These are phyloP conservation scores for Calvadosia cruxmelitensis DNA, from an alignment of 30 jellyfish, hydroid and myxozoan species.

Conservation along the genomic window DNA sequence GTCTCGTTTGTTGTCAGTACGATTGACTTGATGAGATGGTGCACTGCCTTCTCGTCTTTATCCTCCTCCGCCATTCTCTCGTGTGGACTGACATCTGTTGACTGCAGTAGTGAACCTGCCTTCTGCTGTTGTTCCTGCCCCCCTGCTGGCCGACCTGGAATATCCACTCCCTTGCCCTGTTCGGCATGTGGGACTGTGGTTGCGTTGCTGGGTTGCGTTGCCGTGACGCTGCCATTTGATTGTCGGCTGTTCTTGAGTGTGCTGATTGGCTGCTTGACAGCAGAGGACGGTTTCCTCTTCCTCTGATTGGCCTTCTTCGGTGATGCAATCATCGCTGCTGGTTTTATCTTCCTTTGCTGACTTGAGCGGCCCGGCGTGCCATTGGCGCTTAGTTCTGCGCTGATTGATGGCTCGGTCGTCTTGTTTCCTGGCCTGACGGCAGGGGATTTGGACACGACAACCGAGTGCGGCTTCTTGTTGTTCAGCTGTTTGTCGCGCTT, in stretches of 20 bases:
- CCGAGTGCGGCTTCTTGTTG: slow-evolving; percentile 3
- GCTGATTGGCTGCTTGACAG: neutral
- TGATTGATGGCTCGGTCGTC: too few species aligned
- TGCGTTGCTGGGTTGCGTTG: neutral
- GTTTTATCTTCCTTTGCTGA: neutral
- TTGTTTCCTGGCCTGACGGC: too few species aligned
- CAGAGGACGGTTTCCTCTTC: neutral
- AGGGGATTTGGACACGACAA: too few species aligned
- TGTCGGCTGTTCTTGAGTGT: slow-evolving; percentile 2
- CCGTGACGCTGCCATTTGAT: slow-evolving; percentile 4
- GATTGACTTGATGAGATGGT: slow-evolving; percentile 1
- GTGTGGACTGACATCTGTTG: neutral
- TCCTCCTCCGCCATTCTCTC: neutral
- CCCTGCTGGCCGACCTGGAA: neutral
- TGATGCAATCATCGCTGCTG: neutral
- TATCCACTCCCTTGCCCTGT: neutral
- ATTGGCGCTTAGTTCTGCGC: neutral
- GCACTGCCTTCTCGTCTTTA: neutral
- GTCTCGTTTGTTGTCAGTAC: neutral
- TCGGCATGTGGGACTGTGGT: neutral
- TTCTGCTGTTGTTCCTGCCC: neutral
- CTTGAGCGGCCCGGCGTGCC: neutral
- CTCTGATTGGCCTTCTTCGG: neutral
- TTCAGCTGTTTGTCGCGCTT: neutral
- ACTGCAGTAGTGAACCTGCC: neutral